phyloP scores from a whole-genome alignment of 2,888 invertebrate species.

The Scaeva pyrastri region DNA sequence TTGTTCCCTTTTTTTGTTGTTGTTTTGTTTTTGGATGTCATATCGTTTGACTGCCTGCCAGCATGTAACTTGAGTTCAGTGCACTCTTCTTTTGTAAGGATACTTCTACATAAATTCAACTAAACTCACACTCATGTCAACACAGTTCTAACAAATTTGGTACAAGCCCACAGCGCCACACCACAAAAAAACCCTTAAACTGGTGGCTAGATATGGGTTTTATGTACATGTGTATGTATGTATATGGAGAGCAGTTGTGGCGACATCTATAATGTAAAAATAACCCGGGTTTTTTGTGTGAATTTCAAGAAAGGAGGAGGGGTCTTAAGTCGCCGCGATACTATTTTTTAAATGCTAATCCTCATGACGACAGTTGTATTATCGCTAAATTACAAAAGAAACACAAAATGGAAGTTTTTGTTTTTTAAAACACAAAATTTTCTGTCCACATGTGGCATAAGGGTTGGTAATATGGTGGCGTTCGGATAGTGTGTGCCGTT shows the following conservation, averaged over 20 bases:
- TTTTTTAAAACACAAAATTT: slow-evolving; percentile 33
- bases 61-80: slow-evolving; percentile 28
- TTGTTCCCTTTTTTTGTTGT: neutral
- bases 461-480: slow-evolving; percentile 18
- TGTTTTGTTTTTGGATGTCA: neutral
- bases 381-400: slow-evolving; percentile 48
- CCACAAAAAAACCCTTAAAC: neutral
- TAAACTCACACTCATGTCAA: slow-evolving; percentile 8
- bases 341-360: slow-evolving; percentile 54
- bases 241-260: neutral
- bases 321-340: slow-evolving; percentile 5
- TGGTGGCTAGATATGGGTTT: neutral
- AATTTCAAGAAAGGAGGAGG: neutral
- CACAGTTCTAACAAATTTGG: slow-evolving; percentile 7
- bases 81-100: neutral
- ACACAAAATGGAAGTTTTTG: slow-evolving; percentile 14
- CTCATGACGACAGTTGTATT: slow-evolving; percentile 62
- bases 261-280: slow-evolving; percentile 38
- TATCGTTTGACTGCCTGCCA: slow-evolving; percentile 32
- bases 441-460: slow-evolving; percentile 15
- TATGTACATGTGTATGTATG: too few relatives aligned
- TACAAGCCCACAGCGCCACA: slow-evolving; percentile 7
- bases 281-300: neutral
- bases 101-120: neutral
- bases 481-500: slow-evolving; percentile 13